Conservation (phyloP, 1,140 invertebrate species). For the Sipha flava region DNA sequence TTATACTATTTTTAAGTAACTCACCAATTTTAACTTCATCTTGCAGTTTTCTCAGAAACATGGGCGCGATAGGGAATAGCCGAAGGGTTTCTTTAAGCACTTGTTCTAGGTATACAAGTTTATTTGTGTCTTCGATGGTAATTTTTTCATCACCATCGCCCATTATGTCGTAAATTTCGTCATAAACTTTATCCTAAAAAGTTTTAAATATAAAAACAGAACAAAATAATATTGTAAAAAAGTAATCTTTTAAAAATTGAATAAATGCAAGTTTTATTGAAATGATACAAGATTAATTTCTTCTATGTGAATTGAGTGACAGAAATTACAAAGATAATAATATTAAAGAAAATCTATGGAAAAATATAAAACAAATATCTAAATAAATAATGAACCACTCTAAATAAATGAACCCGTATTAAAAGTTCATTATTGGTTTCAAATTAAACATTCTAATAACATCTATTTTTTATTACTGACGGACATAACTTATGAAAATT, state of each 20-base stretch:
- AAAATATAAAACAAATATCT: no score
- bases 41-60: conserved; percentile 48
- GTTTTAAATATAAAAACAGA: background rate
- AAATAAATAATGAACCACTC: no score
- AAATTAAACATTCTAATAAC: no score
- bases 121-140: conserved; percentile 48
- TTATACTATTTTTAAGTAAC: background rate
- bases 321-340: no score
- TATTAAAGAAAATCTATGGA: no score
- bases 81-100: conserved; percentile 35
- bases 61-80: conserved; percentile 50
- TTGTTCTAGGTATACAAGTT: conserved; percentile 38
- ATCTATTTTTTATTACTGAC: no score
- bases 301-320: no score
- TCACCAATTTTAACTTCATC: conserved; percentile 45
- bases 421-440: no score
- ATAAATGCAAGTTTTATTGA: background rate
- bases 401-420: no score
- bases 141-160: conserved; percentile 44
- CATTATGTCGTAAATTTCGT: conserved; percentile 47
- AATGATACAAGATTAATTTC: no score
- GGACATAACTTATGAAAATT: no score
- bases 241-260: background rate
- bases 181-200: conserved; percentile 43
- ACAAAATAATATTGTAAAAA: no score